Evolutionary conservation across 2,113 vertebrate species (phyloP).

Genomic region (Sapayoa aenigma): DNA sequence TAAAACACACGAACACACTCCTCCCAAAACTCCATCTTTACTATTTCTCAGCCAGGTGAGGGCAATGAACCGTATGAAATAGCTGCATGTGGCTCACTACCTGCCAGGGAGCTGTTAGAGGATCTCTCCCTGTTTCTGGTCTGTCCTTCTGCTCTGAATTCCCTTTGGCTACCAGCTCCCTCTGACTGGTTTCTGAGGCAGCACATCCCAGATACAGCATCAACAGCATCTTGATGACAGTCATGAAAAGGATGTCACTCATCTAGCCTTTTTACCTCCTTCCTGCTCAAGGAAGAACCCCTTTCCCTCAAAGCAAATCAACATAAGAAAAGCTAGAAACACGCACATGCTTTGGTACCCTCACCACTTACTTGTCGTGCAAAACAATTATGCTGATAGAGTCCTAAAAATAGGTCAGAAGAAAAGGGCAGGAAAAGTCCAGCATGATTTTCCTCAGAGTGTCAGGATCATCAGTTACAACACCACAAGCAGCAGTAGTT

Average conservation of each 20-base stretch:
- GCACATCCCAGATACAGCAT: neutral
- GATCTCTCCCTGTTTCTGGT: neutral
- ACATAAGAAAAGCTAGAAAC: neutral
- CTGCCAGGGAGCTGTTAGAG: neutral
- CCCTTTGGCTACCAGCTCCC: neutral
- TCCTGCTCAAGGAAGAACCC: neutral
- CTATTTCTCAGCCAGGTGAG: neutral
- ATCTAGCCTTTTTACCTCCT: neutral
- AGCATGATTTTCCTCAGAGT: neutral
- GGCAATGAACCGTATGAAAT: neutral
- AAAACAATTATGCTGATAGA: neutral
- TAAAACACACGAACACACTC: neutral
- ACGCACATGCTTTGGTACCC: fast-evolving
- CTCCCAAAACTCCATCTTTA: neutral
- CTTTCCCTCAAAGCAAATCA: neutral
- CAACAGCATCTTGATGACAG: neutral
- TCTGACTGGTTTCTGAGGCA: neutral
- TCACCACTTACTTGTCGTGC: too few species aligned
- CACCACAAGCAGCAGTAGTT: neutral
- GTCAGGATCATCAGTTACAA: neutral
- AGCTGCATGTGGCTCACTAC: neutral
- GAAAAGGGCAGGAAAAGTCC: neutral
- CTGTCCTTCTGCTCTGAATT: neutral
- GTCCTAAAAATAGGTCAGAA: neutral
- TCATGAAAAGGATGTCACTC: neutral